Evolutionary conservation across 2,113 vertebrate genomes (phyloP), one percentile per base, ranked within the genome.

Genomic region (Ptyas mucosa): DNA sequence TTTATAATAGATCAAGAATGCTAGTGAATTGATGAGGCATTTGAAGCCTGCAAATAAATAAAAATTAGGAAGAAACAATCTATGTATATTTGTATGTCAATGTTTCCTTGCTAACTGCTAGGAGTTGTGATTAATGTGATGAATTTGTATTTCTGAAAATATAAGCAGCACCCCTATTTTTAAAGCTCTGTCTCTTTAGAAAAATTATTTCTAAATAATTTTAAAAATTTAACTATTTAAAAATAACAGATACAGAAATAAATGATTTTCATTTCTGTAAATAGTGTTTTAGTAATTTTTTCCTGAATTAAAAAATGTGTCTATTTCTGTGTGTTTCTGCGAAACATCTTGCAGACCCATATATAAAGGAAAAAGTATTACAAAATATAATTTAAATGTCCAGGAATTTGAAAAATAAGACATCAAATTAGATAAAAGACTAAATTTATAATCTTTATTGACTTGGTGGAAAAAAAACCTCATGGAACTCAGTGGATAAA

Each of bases 311-410:
- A 81, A 34, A 81, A 39, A 6, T 51, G 54, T 51, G 85, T 46
- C 34, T 46, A 9, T 24, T 15, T 18, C 26, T n/a, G 46, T 5
- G 87, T 91, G 49, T 75, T 61, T 39, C n/a, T 51, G 49, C 21
- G 91, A 34, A 34, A 58, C 20, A n/a, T 54, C 20, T 81, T 58
- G 61, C 29, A 94, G 95, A 89, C 6, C 26, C 93, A 15, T 46
- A 89, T 92, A 81, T 92, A 89, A 93, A 93, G 93, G 86, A 15
- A 85, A 95, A 43, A 85, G 92, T 85, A 93, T 2, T 92, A 69
- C 94, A 92, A 55, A 61, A 29, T n/a, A 52, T 87, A 20, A 15
- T 51, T 8, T 53, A 87, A 52, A 51, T 53, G 26, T 14, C 49
- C 91, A 18, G 90, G 24, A 96, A 87, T 49, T 86, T 89, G 93